Base-by-base conservation (phyloP, 1,140 invertebrate genomes). In the Ephestia elutella region DNA sequence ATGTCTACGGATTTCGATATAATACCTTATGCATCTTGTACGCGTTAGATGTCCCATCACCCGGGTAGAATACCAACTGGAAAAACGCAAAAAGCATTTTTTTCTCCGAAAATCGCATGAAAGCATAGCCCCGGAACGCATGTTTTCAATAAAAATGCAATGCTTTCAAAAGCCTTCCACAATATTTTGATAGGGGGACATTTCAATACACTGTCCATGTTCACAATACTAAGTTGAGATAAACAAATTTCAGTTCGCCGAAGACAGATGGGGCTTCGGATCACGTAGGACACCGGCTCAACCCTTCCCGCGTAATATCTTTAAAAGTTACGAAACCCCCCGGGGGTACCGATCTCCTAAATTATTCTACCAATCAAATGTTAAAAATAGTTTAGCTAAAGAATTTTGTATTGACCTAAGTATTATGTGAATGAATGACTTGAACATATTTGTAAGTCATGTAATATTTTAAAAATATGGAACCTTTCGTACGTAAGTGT, bases 301-400 rank as follows among this genome's bases (percentile, higher is more conserved):
- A 87, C 85, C 85, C 85, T 87, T 87, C 76, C 71, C 57, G 73
- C 74, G 76, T 87, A 87, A 87, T 87, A 86, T 82, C 85, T 86
- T 87, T 87, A 86, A 87, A 87, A 87, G 85, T 87, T 87, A 68
- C 62, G 56, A 65, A 63, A 62, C 58, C 66, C 69, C 71, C 73
- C 69, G 63, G 77, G 80, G 75, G 54, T 54, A 63, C 62, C 66
- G 69, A 78, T 80, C 73, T 78, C 69, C 77, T 76, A 81, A 80
- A 78, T 82, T 82, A 81, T 77, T 64, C 75, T 71, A 69, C 68
- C 75, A 78, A 85, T 82, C 79, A 81, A 82, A 85, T 78, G 68
- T 74, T 80, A 82, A 80, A 75, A 75, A 62, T 67, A 65, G 54
- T 28, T 58, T 49, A 50, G 49, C 5, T 8, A 19, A n/a, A n/a